Evolutionary conservation across 2,888 invertebrate genomes (phyloP).

Genomic region (Mesochorus sp.): DNA sequence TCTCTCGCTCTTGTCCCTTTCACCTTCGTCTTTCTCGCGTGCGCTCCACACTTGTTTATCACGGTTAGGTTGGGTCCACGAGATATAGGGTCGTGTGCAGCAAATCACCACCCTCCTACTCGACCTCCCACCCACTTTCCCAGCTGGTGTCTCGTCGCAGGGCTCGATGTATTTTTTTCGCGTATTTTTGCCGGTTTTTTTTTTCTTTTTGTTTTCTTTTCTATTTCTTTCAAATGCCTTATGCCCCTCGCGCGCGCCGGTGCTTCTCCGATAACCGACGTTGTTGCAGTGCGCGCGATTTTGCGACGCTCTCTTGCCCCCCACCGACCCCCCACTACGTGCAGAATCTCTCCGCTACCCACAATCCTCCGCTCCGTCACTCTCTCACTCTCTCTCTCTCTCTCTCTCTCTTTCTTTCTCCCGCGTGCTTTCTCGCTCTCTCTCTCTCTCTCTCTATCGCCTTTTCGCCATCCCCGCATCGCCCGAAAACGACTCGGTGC

Average conservation of each 20-base stretch:
- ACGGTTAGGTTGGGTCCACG: constrained; percentile 59
- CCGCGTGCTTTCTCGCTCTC: too few relatives aligned
- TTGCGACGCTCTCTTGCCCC: constrained; percentile 49
- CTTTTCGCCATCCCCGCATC: constrained; percentile 28
- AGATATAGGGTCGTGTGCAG: constrained; percentile 32
- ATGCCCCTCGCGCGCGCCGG: constrained; percentile 69
- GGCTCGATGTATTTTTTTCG: background rate
- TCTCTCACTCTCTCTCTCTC: constrained; percentile 2
- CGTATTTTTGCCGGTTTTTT: constrained; percentile 33
- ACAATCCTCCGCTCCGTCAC: constrained; percentile 10
- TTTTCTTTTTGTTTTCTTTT: too few relatives aligned
- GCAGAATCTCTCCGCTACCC: constrained; percentile 25
- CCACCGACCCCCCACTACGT: constrained; percentile 32
- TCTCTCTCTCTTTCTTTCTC: constrained; percentile 27
- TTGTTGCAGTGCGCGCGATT: constrained; percentile 72
- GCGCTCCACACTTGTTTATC: constrained; percentile 36
- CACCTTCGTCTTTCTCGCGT: constrained; percentile 13
- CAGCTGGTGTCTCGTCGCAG: background rate
- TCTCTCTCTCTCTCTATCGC: constrained; percentile 13
- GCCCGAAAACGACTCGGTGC: constrained; percentile 21
- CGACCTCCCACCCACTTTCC: too few relatives aligned
- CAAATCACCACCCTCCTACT: too few relatives aligned
- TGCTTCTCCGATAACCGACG: constrained; percentile 75
- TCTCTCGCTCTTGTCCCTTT: constrained; percentile 18
- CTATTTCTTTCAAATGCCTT: too few relatives aligned